phyloP scores from a whole-genome alignment of 1,140 invertebrate species.

The Aphidius gifuensis region DNA sequence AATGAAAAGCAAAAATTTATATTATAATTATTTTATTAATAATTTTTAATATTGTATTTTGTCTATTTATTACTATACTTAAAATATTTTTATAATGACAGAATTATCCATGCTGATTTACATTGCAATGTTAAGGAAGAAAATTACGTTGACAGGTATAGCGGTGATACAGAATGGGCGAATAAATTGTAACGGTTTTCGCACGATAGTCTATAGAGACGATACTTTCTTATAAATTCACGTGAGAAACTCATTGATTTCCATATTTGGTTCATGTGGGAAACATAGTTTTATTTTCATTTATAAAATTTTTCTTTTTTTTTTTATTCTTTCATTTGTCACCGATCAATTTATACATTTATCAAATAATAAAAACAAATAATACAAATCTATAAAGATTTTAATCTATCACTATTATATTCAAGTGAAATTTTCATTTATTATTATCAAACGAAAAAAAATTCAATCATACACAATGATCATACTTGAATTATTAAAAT shows the following conservation, averaged over 20 bases:
- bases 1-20: no score
- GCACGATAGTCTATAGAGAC: background rate
- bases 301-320: no score
- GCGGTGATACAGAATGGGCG: constrained; percentile 12
- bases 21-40: no score
- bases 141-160: constrained; percentile 13
- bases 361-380: no score
- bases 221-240: constrained; percentile 7
- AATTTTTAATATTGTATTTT: background rate
- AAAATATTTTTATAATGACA: background rate
- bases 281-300: background rate
- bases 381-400: no score
- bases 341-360: no score
- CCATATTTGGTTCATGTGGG: constrained; percentile 17
- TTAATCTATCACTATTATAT: no score
- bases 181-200: constrained; percentile 18
- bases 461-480: no score
- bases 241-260: constrained; percentile 13
- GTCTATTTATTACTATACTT: background rate
- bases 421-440: no score
- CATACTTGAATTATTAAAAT: no score
- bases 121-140: constrained; percentile 12
- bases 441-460: no score
- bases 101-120: constrained; percentile 6
- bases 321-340: no score